Evolutionary conservation across 2,113 vertebrate genomes (phyloP), one percentile per base, ranked within the genome.

Genomic region (Zapornia atra): DNA sequence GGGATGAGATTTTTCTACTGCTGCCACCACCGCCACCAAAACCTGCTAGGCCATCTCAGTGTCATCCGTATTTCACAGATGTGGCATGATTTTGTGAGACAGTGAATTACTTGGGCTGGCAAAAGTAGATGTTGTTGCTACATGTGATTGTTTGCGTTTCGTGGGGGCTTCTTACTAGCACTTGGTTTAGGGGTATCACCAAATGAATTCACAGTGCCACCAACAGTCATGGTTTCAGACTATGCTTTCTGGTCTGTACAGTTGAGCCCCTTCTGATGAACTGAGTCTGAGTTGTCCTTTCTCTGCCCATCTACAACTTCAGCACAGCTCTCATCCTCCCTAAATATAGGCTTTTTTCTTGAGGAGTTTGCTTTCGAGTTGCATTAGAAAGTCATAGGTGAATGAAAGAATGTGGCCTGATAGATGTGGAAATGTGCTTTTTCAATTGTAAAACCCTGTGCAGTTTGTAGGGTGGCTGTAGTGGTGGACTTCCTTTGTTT

Each of bases 401-500:
- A 78, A n/a, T 78, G 59, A 72, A 65, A 42, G 48, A 72, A 65
- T 2, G 3, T 80, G 50, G 29, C 69, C 69, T 4, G 2, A 57
- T 28, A 40, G 29, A 51, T 70, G 33, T 82, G 46, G 46, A 77
- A 78, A 80, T 6, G 26, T 0, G 0, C 15, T 29, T 91, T 65
- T 57, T 60, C 34, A 61, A 29, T 15, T 70, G 17, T 73, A 57
- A 73, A 78, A 89, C 38, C 50, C 64, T 42, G 2, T 72, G 31
- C 0, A 2, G 22, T 91, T 86, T 81, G 54, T 50, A 57, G 81
- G 36, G 31, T 24, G 46, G 36, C 29, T 17, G 1, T 57, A 73
- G 19, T 69, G 0, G 0, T 50, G 38, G 28, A 40, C 15, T 50
- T 90, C 26, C 26, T 84, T 71, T 0, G 0, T 65, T 42, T 77